Base-by-base conservation (phyloP, 2,888 invertebrate species). In the Brachynemurus nebulosus region DNA sequence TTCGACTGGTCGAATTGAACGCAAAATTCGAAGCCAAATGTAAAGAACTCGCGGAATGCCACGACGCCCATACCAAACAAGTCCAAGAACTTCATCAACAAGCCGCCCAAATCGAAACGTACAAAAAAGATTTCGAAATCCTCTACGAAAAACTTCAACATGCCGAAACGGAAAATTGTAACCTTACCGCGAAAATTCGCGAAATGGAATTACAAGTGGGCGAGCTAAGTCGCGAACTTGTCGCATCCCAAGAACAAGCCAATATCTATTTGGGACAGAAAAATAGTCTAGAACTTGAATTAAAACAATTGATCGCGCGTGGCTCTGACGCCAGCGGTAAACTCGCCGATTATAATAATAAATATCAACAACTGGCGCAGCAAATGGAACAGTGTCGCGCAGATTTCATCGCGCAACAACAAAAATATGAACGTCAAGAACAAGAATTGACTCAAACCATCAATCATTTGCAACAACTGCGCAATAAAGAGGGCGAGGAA, bases 161-260 rank as follows among this genome's bases (percentile, higher is more conserved):
- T 53, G 67, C 68, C 59, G 68, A 65, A 64, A 55, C 56, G 54
- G 36, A 65, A 66, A 52, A 59, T 53, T 50, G 63, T 64, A 37
- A 58, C 27, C 38, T 66, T 3, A 68, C 66, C 56, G 48, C 57
- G 51, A 71, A 64, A 53, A 61, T 68, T 52, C 65, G 63, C 2
- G 53, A 62, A 35, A 65, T 72, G 56, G 72, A 75, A 55, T 59
- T 76, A 43, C 66, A 69, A 53, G 57, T 70, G 23, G 73, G 73
- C 36, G 77, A 78, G 60, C 62, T 73, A 18, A 70, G 68, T 52
- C 66, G 78, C 19, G 74, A 76, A 52, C 59, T 72, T 8, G 62
- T 66, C 39, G 68, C 71, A 50, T 61, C 70, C 8, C 66, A 69
- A 51, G 72, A 74, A 53, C 76, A 34, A 35, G 21, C 76, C 8